Percentiles rank a stretch among this genome's conserved stretches.
Evolutionary conservation across 2,888 invertebrate species (phyloP).

Genomic region (Syrista parreyssii): DNA sequence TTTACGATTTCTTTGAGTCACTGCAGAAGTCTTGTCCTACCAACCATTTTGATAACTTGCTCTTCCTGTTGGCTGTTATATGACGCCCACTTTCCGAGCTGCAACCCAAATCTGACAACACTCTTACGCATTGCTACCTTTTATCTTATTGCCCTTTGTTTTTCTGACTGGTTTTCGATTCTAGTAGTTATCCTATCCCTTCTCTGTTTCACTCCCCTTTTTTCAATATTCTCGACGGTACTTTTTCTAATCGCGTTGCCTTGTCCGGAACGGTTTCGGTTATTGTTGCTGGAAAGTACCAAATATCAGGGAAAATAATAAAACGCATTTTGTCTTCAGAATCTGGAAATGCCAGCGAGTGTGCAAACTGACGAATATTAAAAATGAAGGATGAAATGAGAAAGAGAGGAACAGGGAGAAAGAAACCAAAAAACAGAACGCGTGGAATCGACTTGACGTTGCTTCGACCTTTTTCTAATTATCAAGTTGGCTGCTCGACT

Average conservation of each 20-base stretch:
- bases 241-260: neutral
- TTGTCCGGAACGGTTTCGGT: neutral
- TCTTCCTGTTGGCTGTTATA: neutral
- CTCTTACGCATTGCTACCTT: slow-evolving; percentile 28
- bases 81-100: neutral
- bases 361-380: neutral
- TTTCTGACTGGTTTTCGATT: slow-evolving; percentile 2
- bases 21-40: neutral
- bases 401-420: neutral
- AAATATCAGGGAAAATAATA: neutral
- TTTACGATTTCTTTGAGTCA: slow-evolving; percentile 25
- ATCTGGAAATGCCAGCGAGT: neutral
- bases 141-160: slow-evolving; percentile 16
- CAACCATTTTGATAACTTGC: neutral
- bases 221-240: slow-evolving; percentile 10
- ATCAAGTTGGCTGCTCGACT: neutral
- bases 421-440: neutral
- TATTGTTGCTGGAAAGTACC: neutral
- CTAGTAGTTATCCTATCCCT: neutral
- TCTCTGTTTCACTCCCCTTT: slow-evolving; percentile 8
- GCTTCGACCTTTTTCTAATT: neutral
- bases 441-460: neutral
- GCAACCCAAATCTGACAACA: slow-evolving; percentile 10
- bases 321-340: neutral
- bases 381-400: neutral